Conservation (phyloP, 2,888 invertebrate genomes). For the Dastarcus helophoroides region DNA sequence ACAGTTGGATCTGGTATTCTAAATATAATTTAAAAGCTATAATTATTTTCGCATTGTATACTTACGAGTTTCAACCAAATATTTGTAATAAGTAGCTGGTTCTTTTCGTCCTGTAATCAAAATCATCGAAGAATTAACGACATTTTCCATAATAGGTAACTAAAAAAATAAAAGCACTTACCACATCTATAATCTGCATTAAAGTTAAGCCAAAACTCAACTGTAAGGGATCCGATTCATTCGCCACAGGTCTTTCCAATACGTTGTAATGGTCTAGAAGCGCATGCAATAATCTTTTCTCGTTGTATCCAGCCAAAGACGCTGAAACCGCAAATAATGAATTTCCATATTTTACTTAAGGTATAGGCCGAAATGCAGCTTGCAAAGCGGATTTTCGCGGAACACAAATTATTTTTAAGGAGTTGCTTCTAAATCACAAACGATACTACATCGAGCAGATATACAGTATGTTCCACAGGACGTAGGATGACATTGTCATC, state of each 20-base stretch:
- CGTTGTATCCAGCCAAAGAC: constrained; percentile 79
- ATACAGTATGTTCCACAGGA: too few species aligned
- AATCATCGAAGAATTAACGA: too few species aligned
- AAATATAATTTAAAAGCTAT: too few species aligned
- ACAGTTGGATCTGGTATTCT: too few species aligned
- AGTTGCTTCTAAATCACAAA: too few species aligned
- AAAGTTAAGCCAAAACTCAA: constrained; percentile 93
- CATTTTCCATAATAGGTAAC: constrained; percentile 2
- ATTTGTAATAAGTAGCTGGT: constrained; percentile 92
- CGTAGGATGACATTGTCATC: too few species aligned
- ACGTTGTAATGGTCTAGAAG: constrained; percentile 89
- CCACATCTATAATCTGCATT: constrained; percentile 97
- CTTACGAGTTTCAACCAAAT: constrained; percentile 95
- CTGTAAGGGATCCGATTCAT: constrained; percentile 91
- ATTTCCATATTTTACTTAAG: background rate
- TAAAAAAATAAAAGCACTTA: constrained; percentile 43
- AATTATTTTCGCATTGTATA: too few species aligned
- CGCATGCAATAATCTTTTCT: constrained; percentile 84
- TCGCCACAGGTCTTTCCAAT: constrained; percentile 87
- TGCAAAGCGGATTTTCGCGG: too few species aligned
- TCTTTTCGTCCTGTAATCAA: constrained; percentile 83
- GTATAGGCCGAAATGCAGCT: too few species aligned
- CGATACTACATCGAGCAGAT: too few species aligned
- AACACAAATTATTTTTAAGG: too few species aligned
- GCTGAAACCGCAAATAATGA: constrained; percentile 40